Base-by-base conservation (phyloP, 2,113 vertebrate species). In the Corvus hawaiiensis region DNA sequence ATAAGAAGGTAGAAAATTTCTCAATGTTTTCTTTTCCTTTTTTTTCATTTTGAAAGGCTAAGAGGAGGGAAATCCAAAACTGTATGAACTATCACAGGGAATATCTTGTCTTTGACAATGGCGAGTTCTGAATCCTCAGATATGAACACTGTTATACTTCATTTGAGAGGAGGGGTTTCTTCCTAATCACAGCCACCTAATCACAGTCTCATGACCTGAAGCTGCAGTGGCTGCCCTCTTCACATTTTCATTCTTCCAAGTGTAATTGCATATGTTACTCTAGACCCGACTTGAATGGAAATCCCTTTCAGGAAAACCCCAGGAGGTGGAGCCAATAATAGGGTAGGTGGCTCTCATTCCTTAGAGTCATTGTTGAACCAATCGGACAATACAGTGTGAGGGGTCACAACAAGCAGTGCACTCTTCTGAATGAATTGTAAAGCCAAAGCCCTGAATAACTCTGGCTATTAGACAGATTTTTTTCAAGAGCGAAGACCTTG, bases 341-440 rank as follows among this genome's bases (percentile, higher is more conserved):
- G 39, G 6, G 83, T 78, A 93, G 93, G 88, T 93, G 88, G 84
- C 86, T 78, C 58, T 95, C 84, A 33, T 78, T 92, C 80, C 74
- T 96, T 78, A 52, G 64, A 72, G 80, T 81, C 91, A 92, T 96
- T 91, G 89, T 87, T 94, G 94, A 97, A 91, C 85, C 84, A 79
- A 95, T 91, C 21, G 82, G 62, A 92, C 69, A 83, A 66, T 86
- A 41, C 22, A 82, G 52, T 68, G 59, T 61, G 84, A 94, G 61
- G 79, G 95, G 95, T 96, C 94, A 96, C 67, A 76, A 55, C 48
- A 62, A 90, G 61, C 64, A 46, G 33, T 35, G 69, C 72, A 73
- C 87, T 89, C 19, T 61, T 92, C 72, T 84, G 76, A 89, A 90
- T 30, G n/a, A 78, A 85, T 21, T 61, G 56, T 84, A 89, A 80